Base-by-base conservation (phyloP, 2,797 vertebrate genomes). In the Fratercula arctica region DNA sequence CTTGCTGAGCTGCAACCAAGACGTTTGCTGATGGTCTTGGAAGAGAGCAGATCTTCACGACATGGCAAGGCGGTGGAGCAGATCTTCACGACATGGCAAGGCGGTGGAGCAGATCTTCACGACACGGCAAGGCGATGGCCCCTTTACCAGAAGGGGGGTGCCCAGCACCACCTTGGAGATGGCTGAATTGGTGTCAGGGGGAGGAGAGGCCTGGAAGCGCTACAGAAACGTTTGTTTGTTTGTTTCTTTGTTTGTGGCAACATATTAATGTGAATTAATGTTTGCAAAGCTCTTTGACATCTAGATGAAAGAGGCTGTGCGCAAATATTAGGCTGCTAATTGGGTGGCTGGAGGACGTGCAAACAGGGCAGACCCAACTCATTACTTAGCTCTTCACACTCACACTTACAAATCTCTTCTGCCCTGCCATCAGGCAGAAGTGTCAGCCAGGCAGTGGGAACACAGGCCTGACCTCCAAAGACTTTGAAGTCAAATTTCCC, bases 281-380 rank as follows among this genome's bases (percentile, higher is more conserved):
- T 86, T 97, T 96, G 66, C 76, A 81, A 88, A 92, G 54, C 82
- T 93, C 87, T 94, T 61, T 82, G 85, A 91, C 82, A 57, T 92
- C 79, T 11, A 96, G 89, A 95, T 94, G 93, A 89, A 95, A 96
- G 92, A 59, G 56, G 66, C 63, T 69, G 6, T 2, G 3, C 85
- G 69, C 89, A 88, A 26, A 72, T 89, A 94, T 90, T 91, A 82
- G 85, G 77, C 91, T 73, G 69, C 21, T 96, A 95, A 94, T 86
- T 95, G 85, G 35, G 82, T 41, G 87, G 80, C 93, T 54, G 61
- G 85, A 96, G 87, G 89, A 93, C 37, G 76, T 59, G 57, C 76
- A 91, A 80, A 61, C 60, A 54, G 18, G 9, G n/a, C 0, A 9
- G 68, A 85, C 60, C 82, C 82, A 72, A 18, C 6, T 33, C 51